A percentile compares a stretch with the other conserved stretches of the same genome.
Evolutionary conservation across 1,140 invertebrate species (phyloP).

Genomic region (Akabosia matsudoensis): DNA sequence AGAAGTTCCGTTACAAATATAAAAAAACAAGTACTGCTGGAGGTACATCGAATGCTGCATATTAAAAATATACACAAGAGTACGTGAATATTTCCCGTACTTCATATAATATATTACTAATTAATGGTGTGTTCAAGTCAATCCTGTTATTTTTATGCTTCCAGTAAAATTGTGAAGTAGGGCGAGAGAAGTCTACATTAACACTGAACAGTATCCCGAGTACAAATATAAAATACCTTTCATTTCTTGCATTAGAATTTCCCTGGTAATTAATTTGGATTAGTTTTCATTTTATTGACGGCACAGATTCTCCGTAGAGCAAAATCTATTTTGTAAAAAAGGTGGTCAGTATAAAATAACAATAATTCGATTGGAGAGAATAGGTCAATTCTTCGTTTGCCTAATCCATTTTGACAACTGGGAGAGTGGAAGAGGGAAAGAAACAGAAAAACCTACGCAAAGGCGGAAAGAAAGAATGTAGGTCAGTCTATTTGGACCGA

Average conservation of each 20-base stretch:
- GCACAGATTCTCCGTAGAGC: too few species aligned
- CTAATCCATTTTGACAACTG: neutral
- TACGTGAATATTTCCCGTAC: too few species aligned
- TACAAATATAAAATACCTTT: too few species aligned
- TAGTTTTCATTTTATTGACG: neutral
- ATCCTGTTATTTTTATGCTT: too few species aligned
- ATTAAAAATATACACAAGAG: too few species aligned
- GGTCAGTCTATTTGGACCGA: slow-evolving; percentile 21
- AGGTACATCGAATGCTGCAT: too few species aligned
- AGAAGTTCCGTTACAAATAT: neutral
- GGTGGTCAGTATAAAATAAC: neutral
- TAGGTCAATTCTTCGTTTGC: neutral
- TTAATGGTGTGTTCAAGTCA: too few species aligned
- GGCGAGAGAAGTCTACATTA: too few species aligned
- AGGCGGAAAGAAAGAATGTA: slow-evolving; percentile 23
- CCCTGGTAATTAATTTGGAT: neutral
- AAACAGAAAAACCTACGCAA: slow-evolving; percentile 6
- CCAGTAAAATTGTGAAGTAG: neutral
- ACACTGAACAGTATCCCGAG: too few species aligned
- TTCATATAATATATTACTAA: too few species aligned
- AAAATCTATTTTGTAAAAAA: neutral
- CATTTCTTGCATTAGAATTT: too few species aligned
- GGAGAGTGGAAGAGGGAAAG: neutral
- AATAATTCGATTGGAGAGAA: neutral
- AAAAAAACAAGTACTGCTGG: too few species aligned